These are phyloP conservation scores for Coleophora flavipennella DNA, from an alignment of 2,888 invertebrate species.

Conservation along the genomic window DNA sequence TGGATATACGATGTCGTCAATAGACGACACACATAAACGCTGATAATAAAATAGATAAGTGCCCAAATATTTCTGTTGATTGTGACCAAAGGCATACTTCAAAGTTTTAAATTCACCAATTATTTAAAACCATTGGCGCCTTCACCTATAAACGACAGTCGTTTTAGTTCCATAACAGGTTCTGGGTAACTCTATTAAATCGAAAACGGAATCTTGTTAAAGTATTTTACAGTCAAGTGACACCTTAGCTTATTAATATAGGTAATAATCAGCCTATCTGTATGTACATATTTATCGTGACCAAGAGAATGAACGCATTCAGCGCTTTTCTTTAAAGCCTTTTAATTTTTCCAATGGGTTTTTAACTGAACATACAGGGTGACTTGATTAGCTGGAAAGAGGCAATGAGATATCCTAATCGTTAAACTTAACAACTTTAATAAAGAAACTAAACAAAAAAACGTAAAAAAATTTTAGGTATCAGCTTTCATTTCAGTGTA, in stretches of 20 bases:
- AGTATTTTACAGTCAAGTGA: constrained; percentile 4
- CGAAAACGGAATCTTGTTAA: constrained; percentile 2
- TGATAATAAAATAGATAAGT: no score
- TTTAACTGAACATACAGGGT: constrained; percentile 6
- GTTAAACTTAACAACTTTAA: no score
- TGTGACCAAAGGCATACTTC: no score
- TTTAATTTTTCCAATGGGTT: constrained; percentile 6
- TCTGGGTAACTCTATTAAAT: background rate
- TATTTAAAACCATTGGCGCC: background rate
- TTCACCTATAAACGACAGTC: background rate
- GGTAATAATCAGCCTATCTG: constrained; percentile 4
- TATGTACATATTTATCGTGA: constrained; percentile 8
- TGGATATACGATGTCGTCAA: no score
- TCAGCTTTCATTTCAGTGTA: no score
- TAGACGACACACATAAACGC: no score
- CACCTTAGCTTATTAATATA: constrained; percentile 6
- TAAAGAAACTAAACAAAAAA: no score
- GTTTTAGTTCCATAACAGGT: constrained; percentile 1
- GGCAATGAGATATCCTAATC: no score
- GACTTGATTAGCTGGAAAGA: no score
- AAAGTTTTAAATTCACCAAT: background rate
- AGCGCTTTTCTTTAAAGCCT: constrained; percentile 4
- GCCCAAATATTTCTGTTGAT: no score
- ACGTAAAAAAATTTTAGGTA: no score
- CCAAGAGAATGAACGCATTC: constrained; percentile 4